phyloP scores from a whole-genome alignment of 2,888 invertebrate species.

The Yponomeuta sedellus region DNA sequence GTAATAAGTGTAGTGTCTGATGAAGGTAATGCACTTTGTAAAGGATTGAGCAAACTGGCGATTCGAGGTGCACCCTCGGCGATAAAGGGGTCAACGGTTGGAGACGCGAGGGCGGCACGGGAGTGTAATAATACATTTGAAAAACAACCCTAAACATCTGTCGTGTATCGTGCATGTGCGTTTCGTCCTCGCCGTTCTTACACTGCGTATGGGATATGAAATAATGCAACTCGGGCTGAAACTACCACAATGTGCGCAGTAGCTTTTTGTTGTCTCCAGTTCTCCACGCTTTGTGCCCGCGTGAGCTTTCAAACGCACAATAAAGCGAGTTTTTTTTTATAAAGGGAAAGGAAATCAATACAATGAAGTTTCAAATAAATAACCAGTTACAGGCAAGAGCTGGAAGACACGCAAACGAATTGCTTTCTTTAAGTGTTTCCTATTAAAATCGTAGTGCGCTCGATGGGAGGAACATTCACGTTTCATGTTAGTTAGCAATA shows the following conservation, averaged over 20 bases:
- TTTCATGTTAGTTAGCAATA: not conserved
- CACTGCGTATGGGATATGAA: constrained; percentile 42
- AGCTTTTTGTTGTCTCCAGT: constrained; percentile 66
- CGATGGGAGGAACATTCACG: not conserved
- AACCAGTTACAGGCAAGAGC: constrained; percentile 22
- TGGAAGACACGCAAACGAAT: constrained; percentile 4
- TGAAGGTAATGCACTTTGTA: constrained; percentile 5
- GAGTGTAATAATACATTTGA: constrained; percentile 61
- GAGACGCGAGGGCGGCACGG: constrained; percentile 36
- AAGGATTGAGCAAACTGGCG: constrained; percentile 31
- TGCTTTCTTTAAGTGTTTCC: not conserved
- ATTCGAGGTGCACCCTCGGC: constrained; percentile 46
- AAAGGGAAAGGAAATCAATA: constrained; percentile 61
- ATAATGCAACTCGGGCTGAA: constrained; percentile 66
- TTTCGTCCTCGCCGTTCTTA: constrained; percentile 32
- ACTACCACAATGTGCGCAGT: constrained; percentile 57
- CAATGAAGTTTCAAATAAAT: constrained; percentile 33
- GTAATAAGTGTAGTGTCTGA: not conserved
- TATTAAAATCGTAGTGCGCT: not conserved
- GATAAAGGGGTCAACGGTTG: constrained; percentile 61
- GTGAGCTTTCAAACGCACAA: constrained; percentile 63
- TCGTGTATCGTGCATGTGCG: constrained; percentile 69
- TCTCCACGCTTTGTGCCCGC: constrained; percentile 64
- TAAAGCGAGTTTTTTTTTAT: constrained; percentile 43
- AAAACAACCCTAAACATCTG: constrained; percentile 73